These are phyloP conservation scores for Glaucidium brasilianum DNA, from an alignment of 2,113 vertebrate species.

Conservation along the genomic window DNA sequence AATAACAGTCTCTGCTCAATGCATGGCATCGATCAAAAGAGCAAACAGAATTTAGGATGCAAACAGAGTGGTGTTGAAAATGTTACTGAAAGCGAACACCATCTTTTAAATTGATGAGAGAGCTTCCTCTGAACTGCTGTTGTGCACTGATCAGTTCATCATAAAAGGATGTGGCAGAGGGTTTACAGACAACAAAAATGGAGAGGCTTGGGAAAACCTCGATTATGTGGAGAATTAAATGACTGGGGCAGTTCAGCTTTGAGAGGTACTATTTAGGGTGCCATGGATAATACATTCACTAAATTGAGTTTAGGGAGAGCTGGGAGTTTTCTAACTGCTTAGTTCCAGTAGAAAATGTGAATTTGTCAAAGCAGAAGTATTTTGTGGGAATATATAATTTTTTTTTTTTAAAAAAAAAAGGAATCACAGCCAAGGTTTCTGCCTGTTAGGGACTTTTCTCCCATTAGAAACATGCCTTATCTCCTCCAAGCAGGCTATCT, in stretches of 20 bases:
- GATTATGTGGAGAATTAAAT: background rate
- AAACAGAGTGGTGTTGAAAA: background rate
- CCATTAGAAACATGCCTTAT: background rate
- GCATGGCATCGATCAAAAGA: too few species aligned
- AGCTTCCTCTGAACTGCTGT: background rate
- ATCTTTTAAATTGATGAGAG: conserved; percentile 1
- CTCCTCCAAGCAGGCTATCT: background rate
- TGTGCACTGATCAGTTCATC: background rate
- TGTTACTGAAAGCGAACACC: background rate
- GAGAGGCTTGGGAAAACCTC: background rate
- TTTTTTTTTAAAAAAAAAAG: background rate
- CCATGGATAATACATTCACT: background rate
- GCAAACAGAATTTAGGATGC: background rate
- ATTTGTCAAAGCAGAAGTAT: background rate
- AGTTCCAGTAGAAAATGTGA: background rate
- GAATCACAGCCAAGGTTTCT: background rate
- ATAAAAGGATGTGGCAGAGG: background rate
- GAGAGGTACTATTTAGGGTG: background rate
- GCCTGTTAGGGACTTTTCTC: background rate
- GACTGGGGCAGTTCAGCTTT: background rate
- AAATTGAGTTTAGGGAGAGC: background rate
- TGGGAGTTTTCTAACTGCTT: background rate
- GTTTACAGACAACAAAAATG: background rate
- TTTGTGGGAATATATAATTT: background rate
- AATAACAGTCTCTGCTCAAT: too few species aligned